Evolutionary conservation across 2,113 vertebrate species (phyloP).

Genomic region (Heterochromis multidens): DNA sequence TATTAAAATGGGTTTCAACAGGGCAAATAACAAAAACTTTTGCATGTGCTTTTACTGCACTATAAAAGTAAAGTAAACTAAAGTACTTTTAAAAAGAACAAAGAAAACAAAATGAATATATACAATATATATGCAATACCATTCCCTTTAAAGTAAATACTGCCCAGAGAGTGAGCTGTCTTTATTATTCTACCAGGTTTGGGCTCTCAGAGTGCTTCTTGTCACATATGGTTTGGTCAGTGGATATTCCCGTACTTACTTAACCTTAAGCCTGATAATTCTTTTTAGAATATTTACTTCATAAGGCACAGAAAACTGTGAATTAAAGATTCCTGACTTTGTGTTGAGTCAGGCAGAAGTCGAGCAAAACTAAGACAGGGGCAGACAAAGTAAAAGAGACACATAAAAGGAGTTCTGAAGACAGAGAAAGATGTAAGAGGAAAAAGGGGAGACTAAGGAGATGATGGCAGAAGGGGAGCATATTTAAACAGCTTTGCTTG

Average conservation of each 20-base stretch:
- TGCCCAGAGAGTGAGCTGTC: too few relatives aligned
- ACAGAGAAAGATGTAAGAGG: neutral
- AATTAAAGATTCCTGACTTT: neutral
- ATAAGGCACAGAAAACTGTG: neutral
- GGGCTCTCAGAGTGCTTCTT: too few relatives aligned
- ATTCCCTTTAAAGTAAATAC: too few relatives aligned
- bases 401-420: neutral
- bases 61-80: too few relatives aligned
- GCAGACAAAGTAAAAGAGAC: neutral
- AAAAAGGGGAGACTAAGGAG: neutral
- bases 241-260: neutral
- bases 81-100: too few relatives aligned
- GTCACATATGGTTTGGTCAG: neutral
- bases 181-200: too few relatives aligned
- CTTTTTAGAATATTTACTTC: conserved; percentile 20
- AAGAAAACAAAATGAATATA: too few relatives aligned
- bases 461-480: neutral
- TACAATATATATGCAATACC: too few relatives aligned
- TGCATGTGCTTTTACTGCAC: too few relatives aligned
- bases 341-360: neutral
- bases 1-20: too few relatives aligned
- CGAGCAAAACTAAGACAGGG: neutral
- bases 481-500: conserved; percentile 23
- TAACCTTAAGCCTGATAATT: conserved; percentile 10
- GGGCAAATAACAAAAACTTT: too few relatives aligned